Conservation (phyloP, 2,797 vertebrate genomes). For the Neosilurus hyrtlii region DNA sequence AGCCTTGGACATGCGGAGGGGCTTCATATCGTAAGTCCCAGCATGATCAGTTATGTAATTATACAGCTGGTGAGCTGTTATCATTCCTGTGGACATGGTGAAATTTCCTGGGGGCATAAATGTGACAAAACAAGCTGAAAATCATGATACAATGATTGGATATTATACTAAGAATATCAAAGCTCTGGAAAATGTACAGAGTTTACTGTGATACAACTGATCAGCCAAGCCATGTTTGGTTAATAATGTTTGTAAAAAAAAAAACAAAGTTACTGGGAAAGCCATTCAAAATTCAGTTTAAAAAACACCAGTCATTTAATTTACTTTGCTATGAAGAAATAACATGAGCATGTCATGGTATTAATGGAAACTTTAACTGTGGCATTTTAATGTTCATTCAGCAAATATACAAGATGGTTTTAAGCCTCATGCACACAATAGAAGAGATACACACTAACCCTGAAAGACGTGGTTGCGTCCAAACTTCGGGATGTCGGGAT, state of each 20-base stretch:
- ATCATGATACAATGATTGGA: background rate
- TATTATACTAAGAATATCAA: background rate
- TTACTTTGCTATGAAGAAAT: background rate
- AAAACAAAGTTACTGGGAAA: background rate
- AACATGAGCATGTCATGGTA: background rate
- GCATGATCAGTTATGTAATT: slow-evolving; percentile 97
- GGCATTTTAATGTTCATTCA: background rate
- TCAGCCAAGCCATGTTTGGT: background rate
- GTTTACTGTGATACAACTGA: background rate
- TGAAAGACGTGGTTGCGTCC: slow-evolving; percentile 95
- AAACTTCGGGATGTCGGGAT: slow-evolving; percentile 94
- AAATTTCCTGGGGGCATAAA: slow-evolving; percentile 74
- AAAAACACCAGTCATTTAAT: background rate
- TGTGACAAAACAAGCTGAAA: slow-evolving; percentile 1
- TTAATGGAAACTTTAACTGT: background rate
- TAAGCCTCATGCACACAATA: background rate
- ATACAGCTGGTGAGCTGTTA: slow-evolving; percentile 95
- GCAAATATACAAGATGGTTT: background rate
- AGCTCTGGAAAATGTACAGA: background rate
- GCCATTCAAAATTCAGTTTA: background rate
- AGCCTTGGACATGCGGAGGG: slow-evolving; percentile 87
- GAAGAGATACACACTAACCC: slow-evolving; percentile 67
- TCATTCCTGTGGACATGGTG: slow-evolving; percentile 90
- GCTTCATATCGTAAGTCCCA: slow-evolving; percentile 94
- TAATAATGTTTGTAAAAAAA: background rate